Conservation (phyloP, 2,113 vertebrate genomes). For the Cnemophilus loriae region DNA sequence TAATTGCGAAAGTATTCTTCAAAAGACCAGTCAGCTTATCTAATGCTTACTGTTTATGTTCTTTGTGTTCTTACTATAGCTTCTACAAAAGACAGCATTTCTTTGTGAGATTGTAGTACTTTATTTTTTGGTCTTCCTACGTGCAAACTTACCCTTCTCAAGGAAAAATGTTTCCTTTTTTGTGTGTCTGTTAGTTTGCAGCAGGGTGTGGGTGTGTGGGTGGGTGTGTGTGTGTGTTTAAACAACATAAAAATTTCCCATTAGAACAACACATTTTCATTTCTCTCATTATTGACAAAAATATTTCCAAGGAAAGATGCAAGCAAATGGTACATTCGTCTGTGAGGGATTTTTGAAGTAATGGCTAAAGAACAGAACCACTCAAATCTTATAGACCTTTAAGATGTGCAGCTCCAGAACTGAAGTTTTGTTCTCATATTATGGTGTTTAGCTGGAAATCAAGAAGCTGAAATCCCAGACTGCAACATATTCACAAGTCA, state of each 20-base stretch:
- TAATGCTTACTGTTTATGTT: neutral
- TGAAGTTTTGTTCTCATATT: neutral
- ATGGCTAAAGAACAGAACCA: neutral
- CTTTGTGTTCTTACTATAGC: neutral
- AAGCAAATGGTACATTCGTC: neutral
- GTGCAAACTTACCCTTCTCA: neutral
- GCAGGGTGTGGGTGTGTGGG: rapidly evolving
- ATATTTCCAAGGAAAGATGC: neutral
- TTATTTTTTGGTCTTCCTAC: neutral
- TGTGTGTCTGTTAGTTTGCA: neutral
- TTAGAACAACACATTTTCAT: neutral
- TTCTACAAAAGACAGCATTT: neutral
- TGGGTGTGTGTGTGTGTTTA: neutral
- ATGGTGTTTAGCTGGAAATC: neutral
- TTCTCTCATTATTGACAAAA: neutral
- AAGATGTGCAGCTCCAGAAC: neutral
- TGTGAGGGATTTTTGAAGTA: neutral
- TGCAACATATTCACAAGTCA: neutral
- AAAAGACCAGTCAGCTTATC: neutral
- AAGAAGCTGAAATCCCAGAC: neutral
- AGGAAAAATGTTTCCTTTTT: neutral
- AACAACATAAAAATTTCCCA: neutral
- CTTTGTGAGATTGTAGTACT: neutral
- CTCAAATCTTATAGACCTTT: neutral
- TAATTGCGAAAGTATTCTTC: neutral